Percentiles rank a stretch among this genome's conserved stretches.
These are phyloP conservation scores for Eulemur rufifrons DNA, from an alignment of 2,113 vertebrate species.

Conservation along the genomic window DNA sequence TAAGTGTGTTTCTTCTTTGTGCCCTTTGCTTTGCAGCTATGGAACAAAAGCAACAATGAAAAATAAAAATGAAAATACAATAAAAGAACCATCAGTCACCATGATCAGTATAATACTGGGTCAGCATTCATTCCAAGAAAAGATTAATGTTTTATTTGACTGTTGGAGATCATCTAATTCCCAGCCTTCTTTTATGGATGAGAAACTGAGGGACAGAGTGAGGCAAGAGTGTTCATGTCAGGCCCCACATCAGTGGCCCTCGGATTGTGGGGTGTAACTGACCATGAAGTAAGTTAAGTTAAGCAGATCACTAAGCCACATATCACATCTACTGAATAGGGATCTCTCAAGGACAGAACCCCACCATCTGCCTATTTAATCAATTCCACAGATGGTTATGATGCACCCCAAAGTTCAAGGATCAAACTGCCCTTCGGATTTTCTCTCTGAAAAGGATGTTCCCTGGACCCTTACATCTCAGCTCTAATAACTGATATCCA, in stretches of 20 bases:
- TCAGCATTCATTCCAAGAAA: not conserved
- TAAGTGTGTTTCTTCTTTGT: slow-evolving; percentile 84
- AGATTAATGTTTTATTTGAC: not conserved
- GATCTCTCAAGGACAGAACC: not conserved
- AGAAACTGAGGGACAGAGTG: not conserved
- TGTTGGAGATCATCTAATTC: not conserved
- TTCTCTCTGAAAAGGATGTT: not conserved
- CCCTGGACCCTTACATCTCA: not conserved
- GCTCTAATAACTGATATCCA: not conserved
- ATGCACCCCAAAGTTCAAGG: not conserved
- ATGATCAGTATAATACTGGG: not conserved
- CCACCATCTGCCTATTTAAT: not conserved
- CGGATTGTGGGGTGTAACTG: not conserved
- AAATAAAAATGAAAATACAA: not conserved
- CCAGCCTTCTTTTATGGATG: not conserved
- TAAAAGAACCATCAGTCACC: not conserved
- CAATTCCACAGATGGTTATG: not conserved
- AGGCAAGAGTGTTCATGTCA: not conserved
- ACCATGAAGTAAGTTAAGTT: not conserved
- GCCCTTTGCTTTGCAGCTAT: not conserved
- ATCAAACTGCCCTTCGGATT: not conserved
- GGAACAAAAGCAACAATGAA: not conserved
- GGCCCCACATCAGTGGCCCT: not conserved
- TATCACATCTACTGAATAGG: fast-evolving
- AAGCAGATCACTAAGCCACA: not conserved